phyloP scores from a whole-genome alignment of 2,888 invertebrate species.

The Drosophila eohydei region DNA sequence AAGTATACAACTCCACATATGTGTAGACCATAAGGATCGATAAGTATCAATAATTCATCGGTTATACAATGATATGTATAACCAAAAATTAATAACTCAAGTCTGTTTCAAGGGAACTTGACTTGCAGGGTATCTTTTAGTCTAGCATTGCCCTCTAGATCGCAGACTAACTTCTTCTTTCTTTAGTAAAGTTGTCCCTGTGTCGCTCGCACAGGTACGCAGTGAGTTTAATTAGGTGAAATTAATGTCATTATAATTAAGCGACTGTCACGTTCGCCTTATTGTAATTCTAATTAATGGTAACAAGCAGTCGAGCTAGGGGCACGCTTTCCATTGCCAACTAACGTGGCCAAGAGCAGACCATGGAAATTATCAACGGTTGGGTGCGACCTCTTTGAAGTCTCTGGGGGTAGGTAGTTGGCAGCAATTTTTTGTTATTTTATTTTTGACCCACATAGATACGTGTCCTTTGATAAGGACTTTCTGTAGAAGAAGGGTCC shows the following conservation, averaged over 20 bases:
- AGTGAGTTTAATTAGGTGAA: constrained; percentile 46
- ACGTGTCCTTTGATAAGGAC: constrained; percentile 46
- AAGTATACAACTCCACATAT: too few species aligned
- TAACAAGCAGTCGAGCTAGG: constrained; percentile 41
- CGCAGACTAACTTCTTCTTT: not conserved
- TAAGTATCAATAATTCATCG: too few species aligned
- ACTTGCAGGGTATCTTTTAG: not conserved
- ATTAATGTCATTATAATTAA: constrained; percentile 59
- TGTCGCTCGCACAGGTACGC: constrained; percentile 18
- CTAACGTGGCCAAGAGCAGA: constrained; percentile 38
- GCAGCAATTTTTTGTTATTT: constrained; percentile 9
- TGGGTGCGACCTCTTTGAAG: constrained; percentile 1
- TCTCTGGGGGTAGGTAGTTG: constrained; percentile 4
- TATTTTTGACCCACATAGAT: constrained; percentile 60
- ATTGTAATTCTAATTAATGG: constrained; percentile 64
- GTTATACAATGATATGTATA: too few species aligned
- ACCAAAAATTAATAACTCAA: too few species aligned
- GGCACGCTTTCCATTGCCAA: constrained; percentile 9
- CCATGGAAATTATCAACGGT: constrained; percentile 35
- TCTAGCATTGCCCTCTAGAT: not conserved
- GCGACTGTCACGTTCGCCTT: constrained; percentile 45
- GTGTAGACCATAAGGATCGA: too few species aligned
- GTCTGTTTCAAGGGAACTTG: too few species aligned
- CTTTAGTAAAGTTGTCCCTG: constrained; percentile 1
- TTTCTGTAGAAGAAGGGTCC: constrained; percentile 2